Evolutionary conservation across 2,113 vertebrate species (phyloP), one percentile per base, ranked within the genome.

Genomic region (Bubo bubo): DNA sequence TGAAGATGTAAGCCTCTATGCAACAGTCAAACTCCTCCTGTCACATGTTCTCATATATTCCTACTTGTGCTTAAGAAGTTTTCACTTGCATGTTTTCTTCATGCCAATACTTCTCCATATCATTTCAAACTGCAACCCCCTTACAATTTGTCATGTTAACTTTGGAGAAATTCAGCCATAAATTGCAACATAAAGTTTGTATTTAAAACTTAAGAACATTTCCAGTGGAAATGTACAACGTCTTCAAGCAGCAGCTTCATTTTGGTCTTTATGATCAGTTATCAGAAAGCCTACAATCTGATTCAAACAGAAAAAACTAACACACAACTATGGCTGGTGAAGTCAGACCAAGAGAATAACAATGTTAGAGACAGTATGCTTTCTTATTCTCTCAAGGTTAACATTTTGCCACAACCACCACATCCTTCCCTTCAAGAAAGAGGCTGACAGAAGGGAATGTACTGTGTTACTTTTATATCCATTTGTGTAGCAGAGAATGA

Each of bases 101-200:
- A 34, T 0, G 0, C 9, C 45, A 74, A 4, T 66, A 45, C 10
- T 37, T 74, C 28, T 45, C 35, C 7, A 4, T 6, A 34, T 45
- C 6, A 82, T 22, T 70, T 30, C 35, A 43, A 76, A 79, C 26
- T 21, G 30, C 34, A 86, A 47, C 6, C 27, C 32, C 6, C 32
- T 32, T 6, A 52, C 2, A 37, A 9, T 14, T 13, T 11, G 8
- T 22, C 5, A n/a, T 47, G 86, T 0, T 63, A 50, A 47, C 63
- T 76, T 55, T 1, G 3, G 8, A 49, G 37, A 76, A 86, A 80
- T 73, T 76, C n/a, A 56, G 30, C 8, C 35, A 37, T 17, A 63
- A 73, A 53, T 34, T 16, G 35, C 30, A 72, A 41, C 17, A 56
- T 13, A 47, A 49, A 4, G 24, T 23, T 64, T n/a, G 3, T 15